Base-by-base conservation (phyloP, 2,113 vertebrate genomes). In the Machaerirhynchus nigripectus region DNA sequence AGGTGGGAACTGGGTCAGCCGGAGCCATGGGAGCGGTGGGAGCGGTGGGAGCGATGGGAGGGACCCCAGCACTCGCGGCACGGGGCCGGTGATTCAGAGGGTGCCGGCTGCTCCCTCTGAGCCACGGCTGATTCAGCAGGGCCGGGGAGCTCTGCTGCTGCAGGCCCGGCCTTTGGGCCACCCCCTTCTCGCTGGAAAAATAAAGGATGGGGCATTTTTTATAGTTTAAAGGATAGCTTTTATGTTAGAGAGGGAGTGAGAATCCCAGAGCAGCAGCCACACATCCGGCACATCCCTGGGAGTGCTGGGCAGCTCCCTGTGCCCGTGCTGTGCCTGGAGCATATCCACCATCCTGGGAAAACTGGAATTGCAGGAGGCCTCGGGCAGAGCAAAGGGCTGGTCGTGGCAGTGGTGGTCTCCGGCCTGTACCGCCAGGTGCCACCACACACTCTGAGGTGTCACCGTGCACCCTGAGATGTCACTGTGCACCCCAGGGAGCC, bases 91-190 rank as follows among this genome's bases (percentile, higher is more conserved):
- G 95, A 95, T 74, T 95, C 92, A 96, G 50, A 78, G 86, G 67
- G 50, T 42, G 82, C 59, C 2, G 84, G 64, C 70, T 50, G 53
- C 92, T 83, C 70, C 64, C 12, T 22, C 88, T 76, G 78, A 91
- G 87, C 84, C 93, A 75, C n/a, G 78, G 90, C 87, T 91, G 87
- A 96, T 85, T 91, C 95, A 96, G 90, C 23, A 10, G 37, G 40
- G 81, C 78, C 14, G 7, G 52, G 85, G 71, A 33, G 69, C 65
- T 55, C 57, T 13, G 61, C 90, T 35, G 84, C 90, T 91, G 87
- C 75, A 27, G 83, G 83, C 60, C 65, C 3, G 1, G 4, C 50
- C 87, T 83, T 69, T 24, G 33, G 76, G 76, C 68, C 59, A 9
- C 55, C 27, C n/a, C 16, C 6, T 84, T 64, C 44, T 31, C 1